Percentiles rank a stretch among this genome's conserved stretches.
phyloP scores from a whole-genome alignment of 1,140 invertebrate species.

The Acyrthosiphon pisum region DNA sequence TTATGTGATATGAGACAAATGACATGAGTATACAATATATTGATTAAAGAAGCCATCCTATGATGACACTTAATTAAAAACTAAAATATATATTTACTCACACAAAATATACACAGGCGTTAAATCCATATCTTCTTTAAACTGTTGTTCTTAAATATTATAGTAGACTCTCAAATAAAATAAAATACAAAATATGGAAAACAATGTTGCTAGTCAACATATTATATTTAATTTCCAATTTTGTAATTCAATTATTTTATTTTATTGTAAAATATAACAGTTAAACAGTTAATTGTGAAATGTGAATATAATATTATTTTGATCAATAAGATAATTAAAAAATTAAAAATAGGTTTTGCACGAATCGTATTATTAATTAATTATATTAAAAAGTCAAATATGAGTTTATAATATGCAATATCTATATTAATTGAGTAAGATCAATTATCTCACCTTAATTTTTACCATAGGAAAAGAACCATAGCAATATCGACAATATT shows the following conservation, averaged over 20 bases:
- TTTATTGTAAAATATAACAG: background rate
- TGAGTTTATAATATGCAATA: no score
- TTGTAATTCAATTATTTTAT: background rate
- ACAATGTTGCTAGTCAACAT: background rate
- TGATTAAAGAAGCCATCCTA: no score
- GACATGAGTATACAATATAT: no score
- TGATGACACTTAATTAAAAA: no score
- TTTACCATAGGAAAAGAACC: no score
- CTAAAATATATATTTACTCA: background rate
- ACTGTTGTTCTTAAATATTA: background rate
- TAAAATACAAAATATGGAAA: background rate
- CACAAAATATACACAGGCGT: background rate
- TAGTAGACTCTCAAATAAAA: background rate
- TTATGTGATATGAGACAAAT: no score
- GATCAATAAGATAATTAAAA: background rate
- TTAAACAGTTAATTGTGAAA: background rate
- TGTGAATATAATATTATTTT: background rate
- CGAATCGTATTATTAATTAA: no score
- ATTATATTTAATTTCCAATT: background rate
- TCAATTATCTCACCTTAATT: no score
- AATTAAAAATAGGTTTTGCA: background rate
- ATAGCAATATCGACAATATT: no score
- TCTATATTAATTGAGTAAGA: background rate
- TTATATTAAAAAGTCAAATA: no score
- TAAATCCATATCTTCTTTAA: background rate